A percentile compares a stretch with the other conserved stretches of the same genome.
Evolutionary conservation across 2,888 invertebrate genomes (phyloP).

Genomic region (Coenonympha arcania): DNA sequence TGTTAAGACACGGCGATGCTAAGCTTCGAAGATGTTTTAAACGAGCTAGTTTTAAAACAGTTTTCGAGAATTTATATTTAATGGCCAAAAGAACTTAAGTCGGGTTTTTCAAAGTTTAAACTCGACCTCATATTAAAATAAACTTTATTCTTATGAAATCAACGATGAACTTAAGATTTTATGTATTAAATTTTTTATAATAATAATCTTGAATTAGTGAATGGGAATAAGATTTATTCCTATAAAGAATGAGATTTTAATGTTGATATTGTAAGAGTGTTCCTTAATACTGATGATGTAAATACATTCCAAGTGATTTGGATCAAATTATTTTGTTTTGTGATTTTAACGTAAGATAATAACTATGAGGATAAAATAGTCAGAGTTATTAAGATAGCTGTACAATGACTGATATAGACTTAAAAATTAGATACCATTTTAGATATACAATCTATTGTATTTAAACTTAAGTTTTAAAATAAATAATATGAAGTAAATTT

Average conservation of each 20-base stretch:
- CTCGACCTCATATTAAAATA: not conserved
- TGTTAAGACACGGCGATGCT: constrained; percentile 20
- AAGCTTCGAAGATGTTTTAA: constrained; percentile 16
- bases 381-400: constrained; percentile 6
- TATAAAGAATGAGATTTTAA: not conserved
- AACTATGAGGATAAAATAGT: constrained; percentile 5
- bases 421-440: constrained; percentile 34
- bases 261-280: constrained; percentile 13
- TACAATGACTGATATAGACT: constrained; percentile 57
- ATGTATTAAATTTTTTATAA: not conserved
- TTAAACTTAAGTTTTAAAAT: constrained; percentile 22
- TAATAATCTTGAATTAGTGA: not conserved
- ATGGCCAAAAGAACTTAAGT: constrained; percentile 21
- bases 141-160: constrained; percentile 2
- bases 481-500: constrained; percentile 3
- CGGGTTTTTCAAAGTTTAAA: not conserved
- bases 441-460: constrained; percentile 31
- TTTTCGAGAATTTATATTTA: constrained; percentile 7
- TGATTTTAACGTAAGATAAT: constrained; percentile 21
- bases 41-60: constrained; percentile 6
- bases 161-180: not conserved
- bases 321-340: constrained; percentile 20
- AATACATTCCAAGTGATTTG: constrained; percentile 19
- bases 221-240: not conserved
- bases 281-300: constrained; percentile 12